phyloP scores from a whole-genome alignment of 2,113 vertebrate genomes.

The Gambusia affinis region DNA sequence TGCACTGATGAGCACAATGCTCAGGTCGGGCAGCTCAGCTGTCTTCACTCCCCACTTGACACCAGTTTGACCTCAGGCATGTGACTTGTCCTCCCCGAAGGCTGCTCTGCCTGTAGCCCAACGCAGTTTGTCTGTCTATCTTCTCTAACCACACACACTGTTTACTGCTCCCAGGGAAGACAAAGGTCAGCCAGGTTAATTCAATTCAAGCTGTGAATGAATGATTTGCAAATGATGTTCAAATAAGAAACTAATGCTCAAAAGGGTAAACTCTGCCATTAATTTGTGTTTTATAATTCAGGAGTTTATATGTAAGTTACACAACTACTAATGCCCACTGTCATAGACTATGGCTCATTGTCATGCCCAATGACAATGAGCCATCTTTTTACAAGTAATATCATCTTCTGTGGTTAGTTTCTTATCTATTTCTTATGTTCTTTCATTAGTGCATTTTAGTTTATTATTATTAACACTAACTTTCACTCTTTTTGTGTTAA shows the following conservation, averaged over 20 bases:
- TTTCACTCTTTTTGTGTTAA: not conserved
- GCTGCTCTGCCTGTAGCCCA: slow-evolving; percentile 53
- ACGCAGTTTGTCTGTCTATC: slow-evolving; percentile 62
- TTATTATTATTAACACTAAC: not conserved
- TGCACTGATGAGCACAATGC: slow-evolving; percentile 77
- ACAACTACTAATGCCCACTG: not conserved
- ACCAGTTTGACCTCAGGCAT: slow-evolving; percentile 76
- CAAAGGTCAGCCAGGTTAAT: slow-evolving; percentile 77
- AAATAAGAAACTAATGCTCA: slow-evolving; percentile 56
- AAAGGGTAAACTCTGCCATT: not conserved
- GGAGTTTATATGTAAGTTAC: not conserved
- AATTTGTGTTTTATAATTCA: slow-evolving; percentile 2
- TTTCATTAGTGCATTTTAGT: not conserved
- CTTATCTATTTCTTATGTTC: not conserved
- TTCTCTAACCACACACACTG: slow-evolving; percentile 56
- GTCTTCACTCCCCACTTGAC: slow-evolving; percentile 81
- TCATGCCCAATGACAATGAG: not conserved
- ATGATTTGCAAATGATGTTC: slow-evolving; percentile 78
- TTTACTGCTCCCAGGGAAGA: slow-evolving; percentile 45
- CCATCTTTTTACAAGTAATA: not conserved
- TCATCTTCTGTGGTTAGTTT: not conserved
- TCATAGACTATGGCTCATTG: too few relatives aligned
- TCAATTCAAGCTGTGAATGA: slow-evolving; percentile 80
- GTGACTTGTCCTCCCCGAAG: slow-evolving; percentile 64
- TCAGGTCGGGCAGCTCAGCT: slow-evolving; percentile 74